Evolutionary conservation across 2,113 vertebrate species (phyloP), one percentile per base, ranked within the genome.

Genomic region (Corvus hawaiiensis): DNA sequence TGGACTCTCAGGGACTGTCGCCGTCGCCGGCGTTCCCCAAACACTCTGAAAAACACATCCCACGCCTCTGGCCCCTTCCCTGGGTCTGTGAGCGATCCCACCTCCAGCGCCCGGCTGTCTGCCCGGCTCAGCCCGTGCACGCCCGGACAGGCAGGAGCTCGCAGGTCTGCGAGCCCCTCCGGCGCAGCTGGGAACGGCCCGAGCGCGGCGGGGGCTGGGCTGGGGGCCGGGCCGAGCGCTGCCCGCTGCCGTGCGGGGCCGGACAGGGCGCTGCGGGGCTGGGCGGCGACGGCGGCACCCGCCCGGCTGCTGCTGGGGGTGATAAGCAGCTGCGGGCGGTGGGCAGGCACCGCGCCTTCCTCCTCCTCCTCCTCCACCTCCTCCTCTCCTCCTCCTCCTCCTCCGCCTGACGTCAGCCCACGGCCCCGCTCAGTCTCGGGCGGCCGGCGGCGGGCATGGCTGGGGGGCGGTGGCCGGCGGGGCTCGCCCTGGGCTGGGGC

Each of bases 351-450:
- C 26, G 10, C 37, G 59, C 71, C 85, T 73, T 73, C 93, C 75
- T 56, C 55, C 92, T 74, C 52, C 71, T 73, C 69, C 76, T 76
- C 74, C 46, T 19, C 71, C 71, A 35, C 66, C 46, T 19, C 66
- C 69, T 10, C 66, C 7, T 7, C 44, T 16, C 16, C 41, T 44
- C 43, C 90, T 22, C 72, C 84, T 51, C 89, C 89, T n/a, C 82
- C 77, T 17, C 68, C 27, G 43, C 76, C 93, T 94, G 93, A 94
- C 93, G 93, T 94, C 90, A 94, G 81, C 43, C 89, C 86, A 12
- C 19, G 71, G 81, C 78, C 86, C 76, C 90, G 49, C 76, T 89
- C 93, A 89, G 93, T 92, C 66, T 81, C 79, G 76, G 90, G 85
- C 46, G 13, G 82, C 22, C 59, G 68, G 89, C 78, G 75, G 85